Percentiles rank a stretch among this genome's conserved stretches.
Evolutionary conservation across 2,113 vertebrate genomes (phyloP).

Genomic region (Aythya baeri): DNA sequence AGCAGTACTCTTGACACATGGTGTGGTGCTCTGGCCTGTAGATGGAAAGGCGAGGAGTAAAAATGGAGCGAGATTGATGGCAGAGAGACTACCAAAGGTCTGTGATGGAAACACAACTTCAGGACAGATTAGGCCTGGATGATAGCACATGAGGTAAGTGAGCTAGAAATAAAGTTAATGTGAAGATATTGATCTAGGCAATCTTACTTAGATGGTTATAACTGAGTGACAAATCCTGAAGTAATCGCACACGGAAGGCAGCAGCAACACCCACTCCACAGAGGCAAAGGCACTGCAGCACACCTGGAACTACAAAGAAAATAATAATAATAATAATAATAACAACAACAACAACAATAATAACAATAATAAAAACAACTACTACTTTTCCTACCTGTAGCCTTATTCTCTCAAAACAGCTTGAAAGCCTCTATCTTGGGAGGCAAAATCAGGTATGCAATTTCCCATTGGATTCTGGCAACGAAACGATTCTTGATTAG

Average conservation of each 20-base stretch:
- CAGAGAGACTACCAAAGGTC: neutral
- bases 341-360: too few relatives aligned
- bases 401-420: neutral
- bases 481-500: neutral
- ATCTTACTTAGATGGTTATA: neutral
- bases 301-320: neutral
- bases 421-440: neutral
- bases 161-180: conserved; percentile 24
- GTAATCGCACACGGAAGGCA: neutral
- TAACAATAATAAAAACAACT: neutral
- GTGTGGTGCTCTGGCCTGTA: neutral
- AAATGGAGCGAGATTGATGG: neutral
- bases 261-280: neutral
- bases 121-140: neutral
- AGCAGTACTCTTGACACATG: neutral
- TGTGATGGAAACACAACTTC: neutral
- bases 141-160: neutral
- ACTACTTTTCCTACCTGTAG: neutral
- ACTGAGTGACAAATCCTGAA: neutral
- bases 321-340: neutral
- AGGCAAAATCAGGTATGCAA: neutral
- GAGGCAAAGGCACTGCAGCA: accelerated
- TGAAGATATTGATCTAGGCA: conserved; percentile 6
- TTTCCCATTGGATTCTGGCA: neutral
- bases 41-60: neutral